Evolutionary conservation across 35 echinoderm and acorn worm genomes (phyloP).

Genomic region (Apostichopus japonicus): DNA sequence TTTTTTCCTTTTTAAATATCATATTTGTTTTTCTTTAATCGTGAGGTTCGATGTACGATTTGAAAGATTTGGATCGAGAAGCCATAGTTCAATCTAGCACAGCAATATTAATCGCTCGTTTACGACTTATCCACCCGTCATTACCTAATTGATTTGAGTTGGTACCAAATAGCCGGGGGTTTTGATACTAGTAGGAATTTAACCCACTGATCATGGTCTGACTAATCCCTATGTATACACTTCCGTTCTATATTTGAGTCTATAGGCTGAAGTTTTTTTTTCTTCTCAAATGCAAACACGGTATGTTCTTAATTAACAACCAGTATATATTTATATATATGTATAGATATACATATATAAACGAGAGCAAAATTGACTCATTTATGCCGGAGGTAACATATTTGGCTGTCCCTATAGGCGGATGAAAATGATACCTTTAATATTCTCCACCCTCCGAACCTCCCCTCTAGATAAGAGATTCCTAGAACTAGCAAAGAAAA

Average conservation of each 20-base stretch:
- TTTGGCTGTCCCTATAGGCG: constrained; percentile 46
- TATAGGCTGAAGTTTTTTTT: not conserved
- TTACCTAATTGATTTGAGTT: constrained; percentile 19
- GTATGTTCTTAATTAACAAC: constrained; percentile 59
- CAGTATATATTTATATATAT: not conserved
- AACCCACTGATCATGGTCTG: not conserved
- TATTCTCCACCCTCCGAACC: constrained; percentile 28
- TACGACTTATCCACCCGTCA: not conserved
- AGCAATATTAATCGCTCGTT: not conserved
- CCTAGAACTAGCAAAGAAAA: constrained; percentile 16
- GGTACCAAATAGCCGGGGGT: constrained; percentile 39
- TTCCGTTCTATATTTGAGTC: not conserved
- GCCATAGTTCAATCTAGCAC: not conserved
- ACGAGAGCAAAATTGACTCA: constrained; percentile 51
- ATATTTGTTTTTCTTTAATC: no score
- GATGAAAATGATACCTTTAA: constrained; percentile 58
- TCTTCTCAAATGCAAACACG: constrained; percentile 42
- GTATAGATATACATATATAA: not conserved
- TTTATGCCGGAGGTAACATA: constrained; percentile 44
- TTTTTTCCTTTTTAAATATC: no score
- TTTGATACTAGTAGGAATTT: not conserved
- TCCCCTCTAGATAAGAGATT: constrained; percentile 25
- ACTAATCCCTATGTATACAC: constrained; percentile 10
- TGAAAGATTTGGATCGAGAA: not conserved
- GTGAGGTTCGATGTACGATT: no score